Percentiles rank a stretch among this genome's conserved stretches.
Conservation (phyloP, 1,140 invertebrate species). For the Tribolium castaneum region DNA sequence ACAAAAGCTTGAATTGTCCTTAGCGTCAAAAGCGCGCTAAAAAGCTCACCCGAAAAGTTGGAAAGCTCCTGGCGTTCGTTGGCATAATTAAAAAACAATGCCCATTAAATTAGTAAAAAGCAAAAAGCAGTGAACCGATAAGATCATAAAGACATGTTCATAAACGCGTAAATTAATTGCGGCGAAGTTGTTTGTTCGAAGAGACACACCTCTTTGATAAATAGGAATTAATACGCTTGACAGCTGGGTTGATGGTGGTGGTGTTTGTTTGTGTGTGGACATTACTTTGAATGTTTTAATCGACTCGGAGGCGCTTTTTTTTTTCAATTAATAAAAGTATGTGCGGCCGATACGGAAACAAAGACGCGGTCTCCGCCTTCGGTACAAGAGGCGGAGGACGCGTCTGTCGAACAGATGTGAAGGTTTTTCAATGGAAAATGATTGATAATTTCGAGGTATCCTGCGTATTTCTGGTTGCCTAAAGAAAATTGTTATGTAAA, state of each 20-base stretch:
- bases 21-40: conserved; percentile 28
- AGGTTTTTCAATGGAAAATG: not conserved
- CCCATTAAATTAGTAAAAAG: conserved; percentile 44
- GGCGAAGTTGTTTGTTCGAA: conserved; percentile 40
- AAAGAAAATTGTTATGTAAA: not conserved
- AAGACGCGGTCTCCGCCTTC: conserved; percentile 31
- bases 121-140: conserved; percentile 44
- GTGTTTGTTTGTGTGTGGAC: conserved; percentile 44
- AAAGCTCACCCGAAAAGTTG: conserved; percentile 41
- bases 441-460: no score
- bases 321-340: conserved; percentile 46
- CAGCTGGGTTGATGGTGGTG: conserved; percentile 17
- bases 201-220: conserved; percentile 46
- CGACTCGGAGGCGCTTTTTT: not conserved
- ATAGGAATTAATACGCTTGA: conserved; percentile 43
- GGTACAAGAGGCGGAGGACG: conserved; percentile 42
- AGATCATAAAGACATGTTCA: conserved; percentile 51
- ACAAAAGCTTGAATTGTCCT: conserved; percentile 1
- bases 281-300: conserved; percentile 37
- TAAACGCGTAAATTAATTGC: conserved; percentile 46
- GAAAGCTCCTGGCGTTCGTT: conserved; percentile 30
- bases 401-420: conserved; percentile 44
- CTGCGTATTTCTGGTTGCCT: not conserved
- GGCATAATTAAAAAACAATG: conserved; percentile 47
- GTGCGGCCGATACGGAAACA: conserved; percentile 26